These are phyloP conservation scores for Bergia sp. DNA, from an alignment of 92 coral and sea anemone genomes.

Conservation along the genomic window DNA sequence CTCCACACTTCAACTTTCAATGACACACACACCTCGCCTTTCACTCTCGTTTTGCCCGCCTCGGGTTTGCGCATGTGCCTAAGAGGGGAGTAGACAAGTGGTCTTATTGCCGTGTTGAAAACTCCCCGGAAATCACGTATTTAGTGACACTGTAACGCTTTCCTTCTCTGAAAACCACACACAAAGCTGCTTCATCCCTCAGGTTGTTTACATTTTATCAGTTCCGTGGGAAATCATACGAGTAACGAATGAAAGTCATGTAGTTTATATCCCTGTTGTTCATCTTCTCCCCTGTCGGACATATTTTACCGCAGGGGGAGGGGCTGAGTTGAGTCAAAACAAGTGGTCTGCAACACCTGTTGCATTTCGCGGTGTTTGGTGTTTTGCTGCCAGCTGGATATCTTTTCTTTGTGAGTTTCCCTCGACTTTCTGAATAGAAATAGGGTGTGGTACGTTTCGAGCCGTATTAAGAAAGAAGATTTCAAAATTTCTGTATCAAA, in stretches of 20 bases:
- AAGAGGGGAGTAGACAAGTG: constrained; percentile 37
- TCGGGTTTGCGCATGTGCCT: constrained; percentile 44
- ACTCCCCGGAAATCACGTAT: constrained; percentile 42
- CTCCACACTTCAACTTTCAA: background rate
- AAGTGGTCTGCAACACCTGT: constrained; percentile 21
- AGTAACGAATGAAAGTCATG: background rate
- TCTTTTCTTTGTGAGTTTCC: background rate
- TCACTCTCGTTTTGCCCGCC: constrained; percentile 38
- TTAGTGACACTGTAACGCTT: constrained; percentile 9
- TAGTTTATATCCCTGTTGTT: background rate
- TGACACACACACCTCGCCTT: constrained; percentile 43
- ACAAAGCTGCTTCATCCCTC: background rate
- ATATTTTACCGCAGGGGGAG: constrained; percentile 15
- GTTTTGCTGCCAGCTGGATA: background rate
- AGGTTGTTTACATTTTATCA: background rate
- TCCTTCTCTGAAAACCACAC: background rate
- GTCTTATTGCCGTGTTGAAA: background rate
- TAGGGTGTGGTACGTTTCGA: background rate
- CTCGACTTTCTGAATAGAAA: background rate
- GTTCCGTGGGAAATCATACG: background rate
- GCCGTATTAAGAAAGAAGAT: background rate
- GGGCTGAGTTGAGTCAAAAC: background rate
- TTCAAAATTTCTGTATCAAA: background rate
- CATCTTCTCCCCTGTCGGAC: background rate
- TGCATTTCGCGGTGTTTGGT: constrained; percentile 1